Evolutionary conservation across 2,113 vertebrate species (phyloP).

Genomic region (Vulpes ferrilata): DNA sequence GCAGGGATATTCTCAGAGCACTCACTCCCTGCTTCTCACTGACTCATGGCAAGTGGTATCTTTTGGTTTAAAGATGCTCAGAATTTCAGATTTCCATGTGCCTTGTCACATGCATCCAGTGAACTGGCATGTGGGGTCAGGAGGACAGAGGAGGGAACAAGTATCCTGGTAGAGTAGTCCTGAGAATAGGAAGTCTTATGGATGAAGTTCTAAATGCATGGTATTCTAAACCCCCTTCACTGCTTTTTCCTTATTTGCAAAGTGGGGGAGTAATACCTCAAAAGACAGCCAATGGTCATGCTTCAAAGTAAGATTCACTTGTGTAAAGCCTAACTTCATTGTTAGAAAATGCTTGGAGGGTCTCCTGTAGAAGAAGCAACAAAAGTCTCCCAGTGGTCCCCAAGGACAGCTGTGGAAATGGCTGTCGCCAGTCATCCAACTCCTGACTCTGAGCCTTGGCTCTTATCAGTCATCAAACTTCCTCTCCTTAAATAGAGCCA

Average conservation of each 20-base stretch:
- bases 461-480: slow-evolving; percentile 78
- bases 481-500: slow-evolving; percentile 75
- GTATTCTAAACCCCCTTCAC: background rate
- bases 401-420: slow-evolving; percentile 55
- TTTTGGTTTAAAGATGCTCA: background rate
- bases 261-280: background rate
- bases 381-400: slow-evolving; percentile 51
- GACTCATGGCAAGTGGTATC: background rate
- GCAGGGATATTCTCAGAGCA: background rate
- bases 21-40: background rate
- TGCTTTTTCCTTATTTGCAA: slow-evolving; percentile 41
- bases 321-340: background rate
- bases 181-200: background rate
- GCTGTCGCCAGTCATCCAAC: slow-evolving; percentile 55
- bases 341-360: slow-evolving; percentile 38
- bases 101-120: background rate
- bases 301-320: slow-evolving; percentile 56
- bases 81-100: background rate
- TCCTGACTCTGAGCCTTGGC: slow-evolving; percentile 50
- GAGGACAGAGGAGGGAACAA: background rate
- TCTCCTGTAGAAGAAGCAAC: background rate
- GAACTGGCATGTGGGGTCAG: no score
- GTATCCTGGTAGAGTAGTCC: background rate
- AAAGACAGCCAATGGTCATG: background rate
- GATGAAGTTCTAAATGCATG: background rate